Evolutionary conservation across 2,797 vertebrate species (phyloP).

Genomic region (Siniperca undulata): DNA sequence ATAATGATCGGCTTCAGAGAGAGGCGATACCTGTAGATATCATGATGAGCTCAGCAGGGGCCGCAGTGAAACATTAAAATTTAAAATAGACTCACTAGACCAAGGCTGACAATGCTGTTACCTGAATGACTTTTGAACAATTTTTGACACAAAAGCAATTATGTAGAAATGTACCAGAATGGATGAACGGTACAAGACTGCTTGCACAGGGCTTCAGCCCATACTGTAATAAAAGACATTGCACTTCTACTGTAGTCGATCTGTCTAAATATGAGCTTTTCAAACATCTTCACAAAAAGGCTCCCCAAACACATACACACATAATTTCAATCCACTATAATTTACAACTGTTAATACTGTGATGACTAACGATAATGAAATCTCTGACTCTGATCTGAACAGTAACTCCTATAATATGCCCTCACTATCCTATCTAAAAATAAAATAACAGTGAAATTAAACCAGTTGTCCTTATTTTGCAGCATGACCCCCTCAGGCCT

Average conservation of each 20-base stretch:
- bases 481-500: conserved; percentile 49
- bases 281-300: conserved; percentile 5
- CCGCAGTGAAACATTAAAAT: conserved; percentile 50
- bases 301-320: conserved; percentile 18
- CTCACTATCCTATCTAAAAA: conserved; percentile 26
- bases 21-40: conserved; percentile 50
- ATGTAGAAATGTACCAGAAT: conserved; percentile 34
- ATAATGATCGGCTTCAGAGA: conserved; percentile 53
- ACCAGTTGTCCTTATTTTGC: conserved; percentile 50
- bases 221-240: conserved; percentile 3
- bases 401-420: background rate
- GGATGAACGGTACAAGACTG: conserved; percentile 29
- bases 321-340: background rate
- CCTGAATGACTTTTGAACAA: conserved; percentile 50
- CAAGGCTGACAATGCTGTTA: conserved; percentile 39
- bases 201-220: conserved; percentile 13
- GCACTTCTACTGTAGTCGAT: conserved; percentile 2
- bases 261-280: background rate
- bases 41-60: conserved; percentile 51
- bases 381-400: conserved; percentile 34
- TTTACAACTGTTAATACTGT: conserved; percentile 1
- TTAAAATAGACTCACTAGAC: conserved; percentile 57
- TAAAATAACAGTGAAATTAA: conserved; percentile 44
- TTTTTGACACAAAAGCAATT: conserved; percentile 45
- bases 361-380: conserved; percentile 7